Conservation (phyloP, 2,888 invertebrate genomes). For the Hydrotaea diabolus region DNA sequence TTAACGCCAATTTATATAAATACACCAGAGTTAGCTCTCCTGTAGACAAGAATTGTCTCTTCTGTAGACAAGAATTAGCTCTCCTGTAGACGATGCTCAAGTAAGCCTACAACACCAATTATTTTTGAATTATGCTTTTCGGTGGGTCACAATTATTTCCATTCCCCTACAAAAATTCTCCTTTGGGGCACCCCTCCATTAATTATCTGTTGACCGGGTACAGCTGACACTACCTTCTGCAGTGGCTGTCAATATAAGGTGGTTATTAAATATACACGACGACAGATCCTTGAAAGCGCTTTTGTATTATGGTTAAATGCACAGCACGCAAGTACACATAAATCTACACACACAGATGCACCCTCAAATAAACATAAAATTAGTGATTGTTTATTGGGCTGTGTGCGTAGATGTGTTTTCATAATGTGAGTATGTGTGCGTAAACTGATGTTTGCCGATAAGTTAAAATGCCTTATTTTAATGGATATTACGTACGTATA, state of each 20-base stretch:
- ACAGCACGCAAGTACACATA: no score
- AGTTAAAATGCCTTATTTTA: constrained; percentile 55
- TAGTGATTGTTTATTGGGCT: not conserved
- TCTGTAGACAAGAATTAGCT: no score
- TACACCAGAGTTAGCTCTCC: no score
- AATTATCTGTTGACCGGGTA: not conserved
- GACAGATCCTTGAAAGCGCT: not conserved
- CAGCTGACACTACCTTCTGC: not conserved
- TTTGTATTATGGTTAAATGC: not conserved
- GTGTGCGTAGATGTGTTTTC: not conserved
- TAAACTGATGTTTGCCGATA: constrained; percentile 58
- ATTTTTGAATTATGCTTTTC: no score
- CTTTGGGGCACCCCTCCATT: no score
- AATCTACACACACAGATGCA: no score
- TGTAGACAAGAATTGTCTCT: no score
- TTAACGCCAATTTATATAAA: no score
- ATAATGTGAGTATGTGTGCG: not conserved
- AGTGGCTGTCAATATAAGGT: not conserved
- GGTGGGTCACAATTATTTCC: no score
- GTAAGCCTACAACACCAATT: no score
- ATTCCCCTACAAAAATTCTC: no score
- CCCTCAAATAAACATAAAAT: not conserved
- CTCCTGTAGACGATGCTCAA: no score
- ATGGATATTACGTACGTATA: constrained; percentile 32
- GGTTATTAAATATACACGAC: constrained; percentile 23